These are phyloP conservation scores for Melikaiella ostensackeni DNA, from an alignment of 2,888 invertebrate species.

Conservation along the genomic window DNA sequence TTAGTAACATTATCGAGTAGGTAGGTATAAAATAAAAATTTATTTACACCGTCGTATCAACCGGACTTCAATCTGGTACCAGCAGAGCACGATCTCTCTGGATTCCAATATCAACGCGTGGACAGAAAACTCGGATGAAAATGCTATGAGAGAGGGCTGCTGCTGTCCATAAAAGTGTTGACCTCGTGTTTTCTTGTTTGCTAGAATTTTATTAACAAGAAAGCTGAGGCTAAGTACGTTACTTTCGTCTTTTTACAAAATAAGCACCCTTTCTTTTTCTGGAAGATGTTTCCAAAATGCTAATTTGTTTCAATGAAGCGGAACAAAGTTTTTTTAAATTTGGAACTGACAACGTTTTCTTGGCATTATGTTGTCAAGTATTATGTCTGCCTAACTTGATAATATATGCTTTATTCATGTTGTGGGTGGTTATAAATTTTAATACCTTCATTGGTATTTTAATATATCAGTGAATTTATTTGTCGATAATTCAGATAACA, in stretches of 20 bases:
- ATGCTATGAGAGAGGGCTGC: conserved; percentile 29
- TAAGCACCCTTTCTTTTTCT: no score
- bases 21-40: conserved; percentile 37
- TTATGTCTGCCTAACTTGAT: no score
- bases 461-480: conserved; percentile 18
- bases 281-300: no score
- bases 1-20: conserved; percentile 7
- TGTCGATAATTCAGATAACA: conserved; percentile 11
- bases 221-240: conserved; percentile 19
- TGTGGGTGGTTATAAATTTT: conserved; percentile 1
- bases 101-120: conserved; percentile 21
- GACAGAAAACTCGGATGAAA: conserved; percentile 20
- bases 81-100: not conserved
- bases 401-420: not conserved
- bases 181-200: conserved; percentile 27
- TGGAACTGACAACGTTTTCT: no score
- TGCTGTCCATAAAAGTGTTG: conserved; percentile 34
- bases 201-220: conserved; percentile 29
- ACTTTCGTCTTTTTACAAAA: conserved; percentile 2
- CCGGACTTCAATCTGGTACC: conserved; percentile 24
- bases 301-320: no score
- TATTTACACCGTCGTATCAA: conserved; percentile 26
- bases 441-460: conserved; percentile 17
- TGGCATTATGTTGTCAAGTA: not conserved
- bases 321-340: no score